Percentiles rank a stretch among this genome's conserved stretches.
phyloP scores from a whole-genome alignment of 2,888 invertebrate species.

The Microctonus hyperodae region DNA sequence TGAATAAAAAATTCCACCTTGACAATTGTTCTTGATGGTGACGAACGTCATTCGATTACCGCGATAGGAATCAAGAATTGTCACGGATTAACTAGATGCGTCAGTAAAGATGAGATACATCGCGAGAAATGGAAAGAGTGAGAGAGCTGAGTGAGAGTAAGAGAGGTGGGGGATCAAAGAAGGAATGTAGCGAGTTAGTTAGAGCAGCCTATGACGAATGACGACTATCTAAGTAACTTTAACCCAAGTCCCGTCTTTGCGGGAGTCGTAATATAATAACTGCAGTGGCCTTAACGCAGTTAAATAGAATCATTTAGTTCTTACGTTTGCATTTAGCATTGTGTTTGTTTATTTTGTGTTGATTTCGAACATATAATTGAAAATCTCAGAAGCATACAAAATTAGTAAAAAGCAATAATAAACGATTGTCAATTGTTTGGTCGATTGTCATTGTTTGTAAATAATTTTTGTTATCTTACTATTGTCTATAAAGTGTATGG shows the following conservation, averaged over 20 bases:
- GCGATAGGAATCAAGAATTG: conserved; percentile 4
- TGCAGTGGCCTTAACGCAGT: neutral
- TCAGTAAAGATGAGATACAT: conserved; percentile 25
- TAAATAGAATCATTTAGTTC: too few species aligned
- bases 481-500: neutral
- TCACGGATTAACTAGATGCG: conserved; percentile 24
- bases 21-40: neutral
- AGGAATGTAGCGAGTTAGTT: conserved; percentile 22
- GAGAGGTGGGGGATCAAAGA: conserved; percentile 14
- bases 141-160: neutral
- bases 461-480: neutral
- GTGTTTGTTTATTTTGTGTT: neutral
- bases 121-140: too few species aligned
- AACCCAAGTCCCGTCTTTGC: conserved; percentile 39
- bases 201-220: conserved; percentile 9
- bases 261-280: conserved; percentile 40
- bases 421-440: neutral
- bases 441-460: neutral
- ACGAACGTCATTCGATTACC: conserved; percentile 17
- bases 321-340: conserved; percentile 7
- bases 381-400: too few species aligned
- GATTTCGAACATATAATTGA: too few species aligned
- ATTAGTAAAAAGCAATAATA: neutral
- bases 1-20: neutral
- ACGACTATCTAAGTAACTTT: conserved; percentile 15